A percentile compares a stretch with the other conserved stretches of the same genome.
Conservation (phyloP, 2,113 vertebrate genomes). For the Callipepla californica region DNA sequence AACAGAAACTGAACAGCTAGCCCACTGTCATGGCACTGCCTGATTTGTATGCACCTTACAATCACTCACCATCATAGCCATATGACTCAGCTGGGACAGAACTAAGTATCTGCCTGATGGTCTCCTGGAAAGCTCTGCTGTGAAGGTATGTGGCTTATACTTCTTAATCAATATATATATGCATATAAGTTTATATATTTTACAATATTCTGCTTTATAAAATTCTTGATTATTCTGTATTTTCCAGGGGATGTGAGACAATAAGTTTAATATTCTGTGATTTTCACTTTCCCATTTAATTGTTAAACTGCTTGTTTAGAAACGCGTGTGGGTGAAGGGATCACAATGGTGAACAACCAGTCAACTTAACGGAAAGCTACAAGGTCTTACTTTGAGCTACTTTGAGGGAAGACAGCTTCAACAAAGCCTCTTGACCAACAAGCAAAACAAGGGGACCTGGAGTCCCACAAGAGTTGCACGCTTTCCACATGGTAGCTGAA, state of each 20-base stretch:
- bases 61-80: neutral
- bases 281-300: neutral
- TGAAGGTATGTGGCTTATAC: neutral
- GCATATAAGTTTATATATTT: neutral
- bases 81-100: conserved; percentile 3
- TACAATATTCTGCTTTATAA: neutral
- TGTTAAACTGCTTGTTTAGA: neutral
- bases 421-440: neutral
- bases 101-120: neutral
- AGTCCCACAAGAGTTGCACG: neutral
- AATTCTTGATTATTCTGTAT: neutral
- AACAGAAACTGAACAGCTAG: neutral
- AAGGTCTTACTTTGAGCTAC: neutral
- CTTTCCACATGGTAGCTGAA: neutral
- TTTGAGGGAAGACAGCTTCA: neutral
- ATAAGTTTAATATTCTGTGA: neutral
- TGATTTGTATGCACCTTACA: conserved; percentile 21
- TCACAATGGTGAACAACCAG: neutral
- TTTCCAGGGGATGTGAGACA: neutral
- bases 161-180: accelerated
- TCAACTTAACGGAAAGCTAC: neutral
- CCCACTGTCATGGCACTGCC: neutral
- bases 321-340: neutral
- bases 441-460: neutral
- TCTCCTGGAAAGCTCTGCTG: neutral